These are phyloP conservation scores for Drosophila recens DNA, from an alignment of 2,888 invertebrate genomes.

Conservation along the genomic window DNA sequence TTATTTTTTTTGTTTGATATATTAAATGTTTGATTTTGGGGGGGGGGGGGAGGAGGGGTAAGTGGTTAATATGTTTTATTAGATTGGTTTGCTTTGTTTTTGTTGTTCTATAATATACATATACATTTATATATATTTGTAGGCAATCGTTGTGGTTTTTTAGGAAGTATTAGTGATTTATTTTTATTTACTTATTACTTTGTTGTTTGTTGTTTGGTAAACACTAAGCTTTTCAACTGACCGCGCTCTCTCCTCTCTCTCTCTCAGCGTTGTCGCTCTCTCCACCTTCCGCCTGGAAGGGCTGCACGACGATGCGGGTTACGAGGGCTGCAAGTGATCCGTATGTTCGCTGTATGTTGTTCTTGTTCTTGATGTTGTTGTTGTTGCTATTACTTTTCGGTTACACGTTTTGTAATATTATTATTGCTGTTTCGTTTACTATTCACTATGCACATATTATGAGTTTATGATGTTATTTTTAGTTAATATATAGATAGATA, in stretches of 20 bases:
- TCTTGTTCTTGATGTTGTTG: conserved; percentile 53
- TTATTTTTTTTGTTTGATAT: conserved; percentile 52
- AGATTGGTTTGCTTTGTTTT: conserved; percentile 29
- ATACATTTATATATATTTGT: conserved; percentile 74
- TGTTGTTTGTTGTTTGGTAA: conserved; percentile 36
- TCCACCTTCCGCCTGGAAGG: background rate
- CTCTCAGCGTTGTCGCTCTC: conserved; percentile 11
- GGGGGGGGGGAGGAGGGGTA: conserved; percentile 27
- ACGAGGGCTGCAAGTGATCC: conserved; percentile 34
- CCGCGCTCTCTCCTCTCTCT: conserved; percentile 19
- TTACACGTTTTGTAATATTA: conserved; percentile 75
- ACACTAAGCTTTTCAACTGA: conserved; percentile 29
- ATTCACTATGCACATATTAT: conserved; percentile 75
- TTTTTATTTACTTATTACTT: conserved; percentile 46
- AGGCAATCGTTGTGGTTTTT: conserved; percentile 83
- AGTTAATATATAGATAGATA: conserved; percentile 61
- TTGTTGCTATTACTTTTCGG: conserved; percentile 78
- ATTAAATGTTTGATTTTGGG: conserved; percentile 56
- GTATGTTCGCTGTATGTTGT: conserved; percentile 67
- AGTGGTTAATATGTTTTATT: conserved; percentile 57
- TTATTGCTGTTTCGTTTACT: conserved; percentile 81
- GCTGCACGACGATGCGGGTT: conserved; percentile 6
- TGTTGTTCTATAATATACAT: conserved; percentile 58
- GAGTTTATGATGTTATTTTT: conserved; percentile 56
- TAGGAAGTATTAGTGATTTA: conserved; percentile 82